These are phyloP conservation scores for Neuroterus valhalla DNA, from an alignment of 1,140 invertebrate species.

Conservation along the genomic window DNA sequence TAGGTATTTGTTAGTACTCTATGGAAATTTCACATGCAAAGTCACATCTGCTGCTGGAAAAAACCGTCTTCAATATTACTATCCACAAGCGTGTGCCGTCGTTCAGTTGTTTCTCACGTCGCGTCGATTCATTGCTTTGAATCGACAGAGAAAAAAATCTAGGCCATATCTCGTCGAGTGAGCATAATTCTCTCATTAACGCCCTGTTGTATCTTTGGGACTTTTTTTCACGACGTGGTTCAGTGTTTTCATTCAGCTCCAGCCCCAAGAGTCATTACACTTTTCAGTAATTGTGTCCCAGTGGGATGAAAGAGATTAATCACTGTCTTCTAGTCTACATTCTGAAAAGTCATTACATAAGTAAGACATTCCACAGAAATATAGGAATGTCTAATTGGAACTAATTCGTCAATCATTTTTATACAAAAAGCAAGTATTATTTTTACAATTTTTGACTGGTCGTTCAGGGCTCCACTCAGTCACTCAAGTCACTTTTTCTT, in stretches of 20 bases:
- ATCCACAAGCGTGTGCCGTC: neutral
- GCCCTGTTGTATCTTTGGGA: neutral
- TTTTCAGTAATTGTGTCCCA: conserved; percentile 22
- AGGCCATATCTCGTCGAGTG: too few relatives aligned
- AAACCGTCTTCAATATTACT: neutral
- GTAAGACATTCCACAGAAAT: neutral
- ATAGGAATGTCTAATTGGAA: neutral
- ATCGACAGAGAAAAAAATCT: neutral
- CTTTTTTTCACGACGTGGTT: neutral
- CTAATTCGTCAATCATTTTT: neutral
- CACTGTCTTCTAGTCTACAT: neutral
- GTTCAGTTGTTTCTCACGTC: neutral
- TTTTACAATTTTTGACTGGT: too few relatives aligned
- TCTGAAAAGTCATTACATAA: conserved; percentile 18
- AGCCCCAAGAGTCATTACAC: neutral
- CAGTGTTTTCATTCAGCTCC: conserved; percentile 9
- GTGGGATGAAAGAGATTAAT: conserved; percentile 16
- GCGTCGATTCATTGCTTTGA: neutral
- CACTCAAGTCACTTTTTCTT: too few relatives aligned
- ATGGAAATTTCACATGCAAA: neutral
- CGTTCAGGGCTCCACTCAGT: too few relatives aligned
- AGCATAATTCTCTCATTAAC: neutral
- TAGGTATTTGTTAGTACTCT: neutral
- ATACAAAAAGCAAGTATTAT: neutral
- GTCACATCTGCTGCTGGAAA: neutral